These are phyloP conservation scores for Ochropleura plecta DNA, from an alignment of 2,888 invertebrate species.

Conservation along the genomic window DNA sequence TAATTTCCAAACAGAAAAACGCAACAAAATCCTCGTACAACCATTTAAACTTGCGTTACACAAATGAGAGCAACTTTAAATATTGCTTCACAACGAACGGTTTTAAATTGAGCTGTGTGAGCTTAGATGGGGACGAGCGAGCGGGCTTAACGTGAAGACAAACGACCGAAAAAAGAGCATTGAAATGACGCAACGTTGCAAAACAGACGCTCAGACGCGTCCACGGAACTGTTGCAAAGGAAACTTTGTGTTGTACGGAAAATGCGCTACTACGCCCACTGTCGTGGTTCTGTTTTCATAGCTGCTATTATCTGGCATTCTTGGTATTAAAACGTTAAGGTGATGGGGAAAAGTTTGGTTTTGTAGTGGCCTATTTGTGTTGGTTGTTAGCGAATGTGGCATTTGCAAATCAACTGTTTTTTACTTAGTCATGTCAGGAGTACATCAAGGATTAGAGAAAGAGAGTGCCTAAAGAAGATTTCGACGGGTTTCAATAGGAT, in stretches of 20 bases:
- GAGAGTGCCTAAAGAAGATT: background rate
- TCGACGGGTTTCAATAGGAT: background rate
- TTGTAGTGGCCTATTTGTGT: background rate
- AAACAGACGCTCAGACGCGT: constrained; percentile 65
- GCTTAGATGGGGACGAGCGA: constrained; percentile 70
- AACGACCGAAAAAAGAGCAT: constrained; percentile 77
- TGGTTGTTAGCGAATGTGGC: background rate
- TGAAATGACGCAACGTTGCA: constrained; percentile 69
- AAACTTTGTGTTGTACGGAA: constrained; percentile 53
- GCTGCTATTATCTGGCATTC: constrained; percentile 47
- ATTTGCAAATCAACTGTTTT: background rate
- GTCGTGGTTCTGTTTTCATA: constrained; percentile 46
- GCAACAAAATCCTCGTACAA: constrained; percentile 51
- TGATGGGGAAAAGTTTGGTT: constrained; percentile 21
- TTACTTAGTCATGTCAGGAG: background rate
- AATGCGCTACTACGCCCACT: constrained; percentile 37
- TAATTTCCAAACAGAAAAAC: background rate
- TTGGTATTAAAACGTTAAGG: constrained; percentile 55
- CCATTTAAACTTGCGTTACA: constrained; percentile 70
- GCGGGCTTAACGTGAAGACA: constrained; percentile 75
- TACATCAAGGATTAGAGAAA: background rate
- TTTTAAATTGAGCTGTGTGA: constrained; percentile 77
- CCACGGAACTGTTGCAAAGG: constrained; percentile 56
- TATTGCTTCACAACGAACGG: constrained; percentile 73
- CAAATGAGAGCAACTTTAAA: constrained; percentile 74